Percentiles rank a stretch among this genome's conserved stretches.
phyloP scores from a whole-genome alignment of 92 coral and sea anemone species.

The Palythoa caribaeorum region DNA sequence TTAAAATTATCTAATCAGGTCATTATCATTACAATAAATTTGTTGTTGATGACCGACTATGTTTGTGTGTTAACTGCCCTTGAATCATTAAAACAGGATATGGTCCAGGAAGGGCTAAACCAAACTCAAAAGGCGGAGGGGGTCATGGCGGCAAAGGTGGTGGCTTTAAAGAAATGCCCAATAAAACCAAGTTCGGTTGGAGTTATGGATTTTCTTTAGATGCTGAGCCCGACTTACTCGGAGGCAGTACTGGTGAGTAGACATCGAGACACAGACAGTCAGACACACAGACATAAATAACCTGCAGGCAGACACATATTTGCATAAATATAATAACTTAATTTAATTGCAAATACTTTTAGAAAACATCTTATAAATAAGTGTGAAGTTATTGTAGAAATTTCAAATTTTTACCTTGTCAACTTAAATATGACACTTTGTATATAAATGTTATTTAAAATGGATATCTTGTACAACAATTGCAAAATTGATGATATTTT shows the following conservation, averaged over 20 bases:
- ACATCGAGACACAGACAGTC: not conserved
- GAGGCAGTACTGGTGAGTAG: constrained; percentile 31
- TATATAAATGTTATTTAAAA: no score
- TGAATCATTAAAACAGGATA: not conserved
- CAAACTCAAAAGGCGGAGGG: constrained; percentile 62
- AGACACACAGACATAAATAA: not conserved
- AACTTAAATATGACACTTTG: no score
- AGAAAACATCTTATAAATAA: no score
- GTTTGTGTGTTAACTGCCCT: not conserved
- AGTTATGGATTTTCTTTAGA: constrained; percentile 6
- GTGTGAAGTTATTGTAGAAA: no score
- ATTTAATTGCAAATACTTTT: no score
- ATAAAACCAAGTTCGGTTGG: not conserved
- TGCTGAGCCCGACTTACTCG: not conserved
- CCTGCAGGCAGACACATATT: not conserved
- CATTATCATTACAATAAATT: not conserved
- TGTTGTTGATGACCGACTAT: not conserved
- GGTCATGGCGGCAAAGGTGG: constrained; percentile 93
- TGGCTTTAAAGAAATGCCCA: not conserved
- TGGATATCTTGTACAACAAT: no score
- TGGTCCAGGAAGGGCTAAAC: constrained; percentile 76
- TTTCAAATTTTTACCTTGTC: no score
- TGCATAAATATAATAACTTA: not conserved
- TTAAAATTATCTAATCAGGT: no score
- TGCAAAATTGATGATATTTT: no score